phyloP scores from a whole-genome alignment of 2,113 vertebrate genomes.

The Hiodon tergisus region DNA sequence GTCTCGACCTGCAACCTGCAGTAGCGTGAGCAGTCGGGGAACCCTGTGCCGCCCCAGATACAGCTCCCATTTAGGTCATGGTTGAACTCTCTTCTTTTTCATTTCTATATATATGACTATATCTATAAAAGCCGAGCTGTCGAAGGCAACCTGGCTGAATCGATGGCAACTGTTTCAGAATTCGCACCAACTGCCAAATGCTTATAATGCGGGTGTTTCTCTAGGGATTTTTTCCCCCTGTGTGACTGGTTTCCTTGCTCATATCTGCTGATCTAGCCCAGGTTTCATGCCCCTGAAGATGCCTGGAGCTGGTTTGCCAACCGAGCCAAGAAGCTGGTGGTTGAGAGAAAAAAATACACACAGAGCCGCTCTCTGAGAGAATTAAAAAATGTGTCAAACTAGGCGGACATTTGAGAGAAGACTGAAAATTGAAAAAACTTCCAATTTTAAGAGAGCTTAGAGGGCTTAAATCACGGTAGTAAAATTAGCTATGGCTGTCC shows the following conservation, averaged over 20 bases:
- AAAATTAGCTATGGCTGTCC: too few species aligned
- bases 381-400: too few species aligned
- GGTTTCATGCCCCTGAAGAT: neutral
- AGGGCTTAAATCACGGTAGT: too few species aligned
- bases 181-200: neutral
- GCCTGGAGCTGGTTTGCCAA: neutral
- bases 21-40: neutral
- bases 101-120: too few species aligned
- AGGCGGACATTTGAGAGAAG: too few species aligned
- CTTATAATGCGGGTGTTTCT: neutral
- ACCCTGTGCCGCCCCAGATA: slow-evolving; percentile 1
- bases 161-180: neutral
- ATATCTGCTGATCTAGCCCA: neutral
- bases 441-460: too few species aligned
- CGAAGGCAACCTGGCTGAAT: too few species aligned
- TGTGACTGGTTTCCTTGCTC: neutral
- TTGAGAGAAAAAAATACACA: too few species aligned
- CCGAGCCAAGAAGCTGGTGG: neutral
- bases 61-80: neutral
- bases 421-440: too few species aligned
- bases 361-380: too few species aligned
- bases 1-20: neutral
- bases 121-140: too few species aligned
- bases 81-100: neutral
- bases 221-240: neutral